Conservation (phyloP, 2,888 invertebrate genomes). For the Sepiola atlantica region DNA sequence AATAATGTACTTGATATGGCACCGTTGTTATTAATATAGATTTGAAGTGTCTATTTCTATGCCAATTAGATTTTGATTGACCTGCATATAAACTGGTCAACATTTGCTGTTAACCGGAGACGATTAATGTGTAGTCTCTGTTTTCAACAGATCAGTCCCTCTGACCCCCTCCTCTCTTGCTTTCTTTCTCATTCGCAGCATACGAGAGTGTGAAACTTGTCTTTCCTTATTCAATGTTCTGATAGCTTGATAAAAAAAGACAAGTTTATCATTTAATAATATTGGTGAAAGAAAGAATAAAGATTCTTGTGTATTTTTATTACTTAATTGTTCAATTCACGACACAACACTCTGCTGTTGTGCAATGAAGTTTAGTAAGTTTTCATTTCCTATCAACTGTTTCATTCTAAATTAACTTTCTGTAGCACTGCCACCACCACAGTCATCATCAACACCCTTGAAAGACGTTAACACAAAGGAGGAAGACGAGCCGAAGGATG, state of each 20-base stretch:
- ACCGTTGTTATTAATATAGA: not conserved
- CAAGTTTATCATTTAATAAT: too few relatives aligned
- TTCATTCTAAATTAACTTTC: conserved; percentile 45
- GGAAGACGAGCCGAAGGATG: conserved; percentile 55
- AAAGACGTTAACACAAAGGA: conserved; percentile 48
- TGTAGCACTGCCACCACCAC: conserved; percentile 38
- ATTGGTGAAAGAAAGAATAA: too few relatives aligned
- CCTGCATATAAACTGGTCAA: too few relatives aligned
- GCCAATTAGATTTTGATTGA: not conserved
- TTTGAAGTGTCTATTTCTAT: too few relatives aligned
- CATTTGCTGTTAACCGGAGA: too few relatives aligned
- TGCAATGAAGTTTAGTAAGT: not conserved
- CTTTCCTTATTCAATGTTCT: too few relatives aligned
- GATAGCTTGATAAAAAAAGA: too few relatives aligned
- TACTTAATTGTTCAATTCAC: not conserved
- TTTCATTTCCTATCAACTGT: conserved; percentile 45
- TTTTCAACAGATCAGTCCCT: too few relatives aligned
- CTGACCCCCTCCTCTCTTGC: too few relatives aligned
- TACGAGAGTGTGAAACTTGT: too few relatives aligned
- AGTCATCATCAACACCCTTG: not conserved
- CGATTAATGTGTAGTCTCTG: not conserved
- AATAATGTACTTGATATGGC: not conserved
- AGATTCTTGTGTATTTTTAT: not conserved
- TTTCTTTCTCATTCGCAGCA: too few relatives aligned
- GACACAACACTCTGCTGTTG: conserved; percentile 37